These are phyloP conservation scores for Myotis planiceps DNA, from an alignment of 2,797 vertebrate species.

Conservation along the genomic window DNA sequence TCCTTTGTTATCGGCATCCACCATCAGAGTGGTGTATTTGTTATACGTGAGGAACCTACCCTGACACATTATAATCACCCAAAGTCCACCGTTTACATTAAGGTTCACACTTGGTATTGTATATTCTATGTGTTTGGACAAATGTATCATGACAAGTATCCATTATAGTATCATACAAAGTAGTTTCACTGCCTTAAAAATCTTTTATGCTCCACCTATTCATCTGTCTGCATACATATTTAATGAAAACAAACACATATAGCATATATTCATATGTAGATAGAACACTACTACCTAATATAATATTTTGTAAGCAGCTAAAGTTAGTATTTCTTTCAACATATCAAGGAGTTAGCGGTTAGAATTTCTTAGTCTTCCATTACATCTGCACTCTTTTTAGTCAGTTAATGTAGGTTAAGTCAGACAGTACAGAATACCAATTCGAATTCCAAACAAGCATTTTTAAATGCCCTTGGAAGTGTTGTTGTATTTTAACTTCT, in stretches of 20 bases:
- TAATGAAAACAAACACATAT: constrained; percentile 7
- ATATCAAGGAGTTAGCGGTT: not conserved
- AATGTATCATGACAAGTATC: not conserved
- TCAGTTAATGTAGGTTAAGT: not conserved
- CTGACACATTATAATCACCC: not conserved
- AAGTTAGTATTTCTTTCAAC: not conserved
- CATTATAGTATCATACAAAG: not conserved
- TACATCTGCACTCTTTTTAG: not conserved
- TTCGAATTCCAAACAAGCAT: not conserved
- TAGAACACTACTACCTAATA: not conserved
- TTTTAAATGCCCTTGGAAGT: not conserved
- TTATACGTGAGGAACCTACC: not conserved
- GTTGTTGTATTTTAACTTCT: not conserved
- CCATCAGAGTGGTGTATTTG: not conserved
- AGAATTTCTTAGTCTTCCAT: not conserved
- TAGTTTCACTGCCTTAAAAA: not conserved
- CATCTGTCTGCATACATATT: not conserved
- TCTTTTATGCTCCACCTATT: not conserved
- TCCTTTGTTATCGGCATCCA: not conserved
- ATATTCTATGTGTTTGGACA: not conserved
- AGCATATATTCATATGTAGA: not conserved
- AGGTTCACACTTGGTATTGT: not conserved
- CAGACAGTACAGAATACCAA: not conserved
- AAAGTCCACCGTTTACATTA: not conserved
- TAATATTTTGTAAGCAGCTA: not conserved